Percentiles rank a stretch among this genome's conserved stretches.
These are phyloP conservation scores for Tenthredo notha DNA, from an alignment of 2,888 invertebrate species.

Conservation along the genomic window DNA sequence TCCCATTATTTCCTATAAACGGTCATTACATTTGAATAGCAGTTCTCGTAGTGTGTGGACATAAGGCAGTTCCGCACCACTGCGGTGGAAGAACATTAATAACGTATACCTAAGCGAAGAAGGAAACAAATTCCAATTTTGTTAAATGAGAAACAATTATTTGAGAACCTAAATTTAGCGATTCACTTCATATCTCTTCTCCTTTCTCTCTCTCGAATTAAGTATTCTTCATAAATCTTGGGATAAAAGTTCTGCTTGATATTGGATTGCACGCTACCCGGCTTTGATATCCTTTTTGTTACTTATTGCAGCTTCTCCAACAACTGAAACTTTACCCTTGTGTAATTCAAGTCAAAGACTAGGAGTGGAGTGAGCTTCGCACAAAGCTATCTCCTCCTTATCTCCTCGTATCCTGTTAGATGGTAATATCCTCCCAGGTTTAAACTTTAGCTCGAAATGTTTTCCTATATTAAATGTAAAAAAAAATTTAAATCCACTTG, in stretches of 20 bases:
- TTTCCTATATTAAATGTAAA: neutral
- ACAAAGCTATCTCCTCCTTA: conserved; percentile 71
- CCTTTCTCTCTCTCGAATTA: neutral
- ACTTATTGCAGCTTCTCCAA: conserved; percentile 40
- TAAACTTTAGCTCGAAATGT: neutral
- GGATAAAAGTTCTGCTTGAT: neutral
- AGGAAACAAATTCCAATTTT: conserved; percentile 1
- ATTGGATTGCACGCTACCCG: conserved; percentile 40
- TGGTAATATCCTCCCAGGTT: conserved; percentile 54
- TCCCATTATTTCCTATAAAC: conserved; percentile 66
- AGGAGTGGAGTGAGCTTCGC: conserved; percentile 61
- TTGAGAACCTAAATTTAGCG: neutral
- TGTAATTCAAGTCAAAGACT: conserved; percentile 71
- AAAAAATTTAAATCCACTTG: neutral
- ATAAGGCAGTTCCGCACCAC: conserved; percentile 7
- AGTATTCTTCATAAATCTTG: conserved; percentile 22
- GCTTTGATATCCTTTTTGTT: neutral
- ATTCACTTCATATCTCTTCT: neutral
- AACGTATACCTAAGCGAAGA: neutral
- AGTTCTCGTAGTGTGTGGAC: conserved; percentile 26
- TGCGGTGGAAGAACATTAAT: conserved; percentile 55
- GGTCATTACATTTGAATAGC: conserved; percentile 62
- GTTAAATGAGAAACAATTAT: conserved; percentile 6
- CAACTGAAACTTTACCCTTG: conserved; percentile 69
- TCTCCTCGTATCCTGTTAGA: conserved; percentile 69